Percentiles rank a stretch among this genome's conserved stretches.
phyloP scores from a whole-genome alignment of 1,140 invertebrate genomes.

The Listronotus bonariensis region DNA sequence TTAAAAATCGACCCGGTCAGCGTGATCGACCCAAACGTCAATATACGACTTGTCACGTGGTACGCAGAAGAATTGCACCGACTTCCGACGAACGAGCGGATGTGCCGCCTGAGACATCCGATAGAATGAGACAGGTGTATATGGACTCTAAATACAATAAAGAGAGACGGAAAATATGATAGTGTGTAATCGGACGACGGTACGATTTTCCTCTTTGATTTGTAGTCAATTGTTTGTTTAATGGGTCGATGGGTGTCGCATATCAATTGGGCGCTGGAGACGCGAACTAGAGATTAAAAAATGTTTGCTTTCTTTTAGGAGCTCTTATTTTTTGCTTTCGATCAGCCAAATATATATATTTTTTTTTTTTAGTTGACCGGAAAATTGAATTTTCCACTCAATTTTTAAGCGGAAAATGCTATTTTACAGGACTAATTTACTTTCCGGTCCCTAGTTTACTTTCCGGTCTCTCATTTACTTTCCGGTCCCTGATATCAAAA shows the following conservation, averaged over 20 bases:
- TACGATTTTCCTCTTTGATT: conserved; percentile 28
- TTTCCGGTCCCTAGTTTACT: too few relatives aligned
- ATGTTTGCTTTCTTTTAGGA: not conserved
- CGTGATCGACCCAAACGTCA: not conserved
- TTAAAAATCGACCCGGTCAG: not conserved
- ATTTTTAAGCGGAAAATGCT: too few relatives aligned
- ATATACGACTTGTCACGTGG: conserved; percentile 31
- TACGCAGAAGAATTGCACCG: conserved; percentile 29
- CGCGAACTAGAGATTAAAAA: not conserved
- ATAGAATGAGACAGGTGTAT: conserved; percentile 41
- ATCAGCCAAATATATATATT: too few relatives aligned
- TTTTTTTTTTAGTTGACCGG: too few relatives aligned
- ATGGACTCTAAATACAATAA: not conserved
- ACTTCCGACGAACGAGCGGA: conserved; percentile 24
- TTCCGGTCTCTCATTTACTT: too few relatives aligned
- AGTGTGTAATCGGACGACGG: conserved; percentile 52
- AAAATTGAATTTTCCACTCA: too few relatives aligned
- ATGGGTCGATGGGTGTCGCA: conserved; percentile 15
- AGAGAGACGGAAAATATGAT: conserved; percentile 53
- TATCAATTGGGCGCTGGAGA: conserved; percentile 7
- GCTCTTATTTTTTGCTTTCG: too few relatives aligned
- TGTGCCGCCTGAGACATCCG: conserved; percentile 42
- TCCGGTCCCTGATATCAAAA: too few relatives aligned
- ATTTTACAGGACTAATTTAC: too few relatives aligned
- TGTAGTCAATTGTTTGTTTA: conserved; percentile 30